Base-by-base conservation (phyloP, 2,113 vertebrate genomes). In the Poeciliopsis turrubarensis region DNA sequence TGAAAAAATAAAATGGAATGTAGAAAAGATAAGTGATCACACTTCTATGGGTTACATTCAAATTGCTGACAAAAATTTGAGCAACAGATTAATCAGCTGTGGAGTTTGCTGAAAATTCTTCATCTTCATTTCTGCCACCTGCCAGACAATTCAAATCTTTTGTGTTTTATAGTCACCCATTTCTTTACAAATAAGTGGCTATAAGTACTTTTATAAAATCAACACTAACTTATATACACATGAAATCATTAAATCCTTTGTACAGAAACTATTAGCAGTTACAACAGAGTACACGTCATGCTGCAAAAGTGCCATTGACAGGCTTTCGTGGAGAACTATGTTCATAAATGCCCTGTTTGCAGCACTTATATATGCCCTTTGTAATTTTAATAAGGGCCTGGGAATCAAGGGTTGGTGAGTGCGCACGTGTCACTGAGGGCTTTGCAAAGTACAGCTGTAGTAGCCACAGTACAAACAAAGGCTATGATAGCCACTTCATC, bases 401-500 rank as follows among this genome's bases (percentile, higher is more conserved):
- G 51, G 25, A 57, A 57, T 57, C 51, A n/a, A 57, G 51, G 25
- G 22, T 10, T 57, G 3, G 10, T 57, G 25, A 25, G 51, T 57
- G 51, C 8, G 22, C 4, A 54, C 57, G 12, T 70, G 41, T 68
- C 10, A 27, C 10, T 61, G 26, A 30, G 26, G 47, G 65, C 70
- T 19, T 51, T 39, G 8, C 0, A 19, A 62, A 75, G 69, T 69
- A 70, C 27, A 64, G 60, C 39, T 39, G 60, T 41, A 68, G 68
- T 79, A 44, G 29, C 27, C 22, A 32, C 27, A 68, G 47, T 30
- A 57, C 72, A 30, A 29, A 64, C 72, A 47, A 17, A 66, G 17
- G 25, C 60, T 77, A 83, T 80, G 26, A 86, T 54, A 78, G 32
- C 68, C 61, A 63, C 51, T 70, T 79, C 65, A 54, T 84, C 65